A percentile compares a stretch with the other conserved stretches of the same genome.
phyloP scores from a whole-genome alignment of 2,888 invertebrate species.

The Drosophila algonquin region DNA sequence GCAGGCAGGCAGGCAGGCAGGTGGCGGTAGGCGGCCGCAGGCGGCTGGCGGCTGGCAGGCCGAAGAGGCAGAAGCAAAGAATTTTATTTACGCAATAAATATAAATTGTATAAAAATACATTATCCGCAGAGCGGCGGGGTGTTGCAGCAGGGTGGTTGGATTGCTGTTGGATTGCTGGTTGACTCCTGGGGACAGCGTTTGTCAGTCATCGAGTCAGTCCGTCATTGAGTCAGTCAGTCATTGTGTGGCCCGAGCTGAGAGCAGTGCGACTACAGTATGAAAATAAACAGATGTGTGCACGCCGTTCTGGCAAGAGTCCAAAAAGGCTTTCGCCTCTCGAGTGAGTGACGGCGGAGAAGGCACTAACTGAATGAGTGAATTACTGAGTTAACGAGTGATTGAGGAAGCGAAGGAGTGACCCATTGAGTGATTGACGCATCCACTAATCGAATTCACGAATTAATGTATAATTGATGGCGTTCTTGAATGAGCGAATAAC shows the following conservation, averaged over 20 bases:
- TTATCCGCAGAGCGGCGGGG: background rate
- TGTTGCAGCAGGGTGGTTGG: background rate
- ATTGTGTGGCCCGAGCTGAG: conserved; percentile 21
- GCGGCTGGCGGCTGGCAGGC: conserved; percentile 10
- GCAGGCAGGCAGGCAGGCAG: conserved; percentile 10
- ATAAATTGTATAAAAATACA: conserved; percentile 56
- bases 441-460: background rate
- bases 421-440: background rate
- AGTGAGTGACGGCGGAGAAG: conserved; percentile 45
- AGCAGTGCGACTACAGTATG: conserved; percentile 14
- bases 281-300: conserved; percentile 66
- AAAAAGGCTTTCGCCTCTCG: conserved; percentile 49
- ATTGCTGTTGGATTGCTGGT: background rate
- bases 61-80: conserved; percentile 16
- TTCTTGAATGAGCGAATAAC: conserved; percentile 15
- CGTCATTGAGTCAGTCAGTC: conserved; percentile 22
- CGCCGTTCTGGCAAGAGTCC: conserved; percentile 56
- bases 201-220: conserved; percentile 23
- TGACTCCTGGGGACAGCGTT: background rate
- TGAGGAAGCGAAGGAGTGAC: conserved; percentile 1
- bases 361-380: conserved; percentile 34
- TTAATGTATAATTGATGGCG: background rate
- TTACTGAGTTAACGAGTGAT: conserved; percentile 40
- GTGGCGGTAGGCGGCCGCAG: no score
- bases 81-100: conserved; percentile 52